phyloP scores from a whole-genome alignment of 2,113 vertebrate genomes.

The Marmota monax region DNA sequence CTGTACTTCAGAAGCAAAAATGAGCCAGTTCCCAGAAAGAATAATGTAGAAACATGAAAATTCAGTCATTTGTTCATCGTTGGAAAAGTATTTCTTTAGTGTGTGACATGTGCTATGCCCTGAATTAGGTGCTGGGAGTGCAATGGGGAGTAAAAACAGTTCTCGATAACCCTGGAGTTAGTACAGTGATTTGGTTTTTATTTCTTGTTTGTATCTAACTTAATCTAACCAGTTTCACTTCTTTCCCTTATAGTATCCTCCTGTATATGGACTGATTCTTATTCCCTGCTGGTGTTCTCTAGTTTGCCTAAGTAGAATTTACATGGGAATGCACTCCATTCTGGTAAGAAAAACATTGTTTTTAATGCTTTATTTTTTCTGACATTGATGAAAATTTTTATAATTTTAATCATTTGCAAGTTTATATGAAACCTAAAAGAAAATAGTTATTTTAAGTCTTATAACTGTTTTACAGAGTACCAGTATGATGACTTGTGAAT shows the following conservation, averaged over 20 bases:
- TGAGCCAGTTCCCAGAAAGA: not conserved
- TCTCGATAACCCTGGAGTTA: not conserved
- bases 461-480: conserved; percentile 1
- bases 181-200: not conserved
- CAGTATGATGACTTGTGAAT: not conserved
- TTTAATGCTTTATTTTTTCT: conserved; percentile 18
- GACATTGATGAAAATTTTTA: conserved; percentile 8
- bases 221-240: conserved; percentile 36
- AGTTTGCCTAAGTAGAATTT: conserved; percentile 97
- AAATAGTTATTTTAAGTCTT: conserved; percentile 39
- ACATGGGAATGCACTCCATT: conserved; percentile 99
- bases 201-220: conserved; percentile 55
- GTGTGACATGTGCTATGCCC: not conserved
- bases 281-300: conserved; percentile 95
- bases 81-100: conserved; percentile 21
- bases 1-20: conserved; percentile 23
- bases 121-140: not conserved
- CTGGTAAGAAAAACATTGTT: conserved; percentile 91
- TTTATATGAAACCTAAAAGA: conserved; percentile 8
- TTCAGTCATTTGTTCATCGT: not conserved
- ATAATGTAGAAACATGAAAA: not conserved
- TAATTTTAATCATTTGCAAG: conserved; percentile 53
- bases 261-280: conserved; percentile 91
- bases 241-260: conserved; percentile 91
- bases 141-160: not conserved